A percentile compares a stretch with the other conserved stretches of the same genome.
Evolutionary conservation across 2,888 invertebrate genomes (phyloP).

Genomic region (Penaeus monodon): DNA sequence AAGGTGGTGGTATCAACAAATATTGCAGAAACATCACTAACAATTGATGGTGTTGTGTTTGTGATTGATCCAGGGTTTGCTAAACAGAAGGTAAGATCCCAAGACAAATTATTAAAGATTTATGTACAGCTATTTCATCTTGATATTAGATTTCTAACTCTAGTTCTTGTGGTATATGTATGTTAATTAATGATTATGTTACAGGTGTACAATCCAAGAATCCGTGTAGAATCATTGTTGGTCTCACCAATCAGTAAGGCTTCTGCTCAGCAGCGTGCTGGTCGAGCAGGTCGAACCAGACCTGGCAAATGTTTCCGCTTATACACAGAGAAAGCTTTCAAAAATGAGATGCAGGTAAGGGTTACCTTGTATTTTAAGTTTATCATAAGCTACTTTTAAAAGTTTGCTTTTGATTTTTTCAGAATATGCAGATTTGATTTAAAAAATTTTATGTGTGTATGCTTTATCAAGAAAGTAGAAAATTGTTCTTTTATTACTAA

Average conservation of each 20-base stretch:
- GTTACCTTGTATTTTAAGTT: constrained; percentile 81
- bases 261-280: constrained; percentile 97
- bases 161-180: background rate
- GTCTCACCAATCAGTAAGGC: constrained; percentile 99
- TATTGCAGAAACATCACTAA: constrained; percentile 98
- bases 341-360: constrained; percentile 95
- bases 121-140: background rate
- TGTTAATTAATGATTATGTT: constrained; percentile 1
- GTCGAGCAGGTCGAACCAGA: constrained; percentile 96
- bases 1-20: constrained; percentile 97
- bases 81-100: constrained; percentile 86
- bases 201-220: constrained; percentile 86
- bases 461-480: no score
- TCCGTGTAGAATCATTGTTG: constrained; percentile 94
- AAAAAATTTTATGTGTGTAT: background rate
- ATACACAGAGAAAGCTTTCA: constrained; percentile 95
- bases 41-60: constrained; percentile 99
- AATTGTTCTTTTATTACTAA: no score
- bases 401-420: background rate
- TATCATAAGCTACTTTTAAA: background rate
- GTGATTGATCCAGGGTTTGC: constrained; percentile 99
- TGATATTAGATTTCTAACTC: background rate
- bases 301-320: constrained; percentile 95
- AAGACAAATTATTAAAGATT: background rate
- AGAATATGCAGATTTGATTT: background rate